Conservation (phyloP, 2,797 vertebrate species). For the Erpetoichthys calabaricus region DNA sequence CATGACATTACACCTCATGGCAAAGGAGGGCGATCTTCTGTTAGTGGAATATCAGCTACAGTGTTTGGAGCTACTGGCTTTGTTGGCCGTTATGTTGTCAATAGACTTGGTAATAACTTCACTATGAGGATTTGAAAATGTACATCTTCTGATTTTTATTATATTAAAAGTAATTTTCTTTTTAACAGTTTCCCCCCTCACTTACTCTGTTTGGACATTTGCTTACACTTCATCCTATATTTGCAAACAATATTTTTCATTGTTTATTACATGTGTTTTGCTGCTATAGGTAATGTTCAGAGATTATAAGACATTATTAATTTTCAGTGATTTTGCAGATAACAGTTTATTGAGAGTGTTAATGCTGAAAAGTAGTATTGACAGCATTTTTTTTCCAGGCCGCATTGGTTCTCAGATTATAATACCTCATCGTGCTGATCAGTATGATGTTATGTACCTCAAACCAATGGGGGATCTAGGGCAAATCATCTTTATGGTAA, state of each 20-base stretch:
- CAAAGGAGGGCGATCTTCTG: slow-evolving; percentile 79
- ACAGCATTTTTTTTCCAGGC: slow-evolving; percentile 42
- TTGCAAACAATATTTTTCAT: too few species aligned
- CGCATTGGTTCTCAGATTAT: slow-evolving; percentile 79
- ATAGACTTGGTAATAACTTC: slow-evolving; percentile 61
- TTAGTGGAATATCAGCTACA: slow-evolving; percentile 79
- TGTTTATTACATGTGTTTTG: neutral
- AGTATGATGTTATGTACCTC: slow-evolving; percentile 77
- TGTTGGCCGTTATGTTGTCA: slow-evolving; percentile 82
- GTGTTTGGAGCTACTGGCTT: slow-evolving; percentile 92
- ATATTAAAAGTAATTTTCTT: neutral
- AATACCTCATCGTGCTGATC: slow-evolving; percentile 77
- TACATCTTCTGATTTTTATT: neutral
- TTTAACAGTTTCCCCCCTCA: too few species aligned
- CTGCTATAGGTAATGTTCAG: neutral
- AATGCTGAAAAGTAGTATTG: neutral
- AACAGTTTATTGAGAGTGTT: neutral
- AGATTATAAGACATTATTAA: neutral
- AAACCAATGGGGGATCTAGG: slow-evolving; percentile 90
- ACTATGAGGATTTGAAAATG: neutral
- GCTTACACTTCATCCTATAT: too few species aligned
- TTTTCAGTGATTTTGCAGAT: neutral
- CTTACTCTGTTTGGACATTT: too few species aligned
- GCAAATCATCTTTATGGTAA: slow-evolving; percentile 81
- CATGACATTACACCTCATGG: slow-evolving; percentile 71